Conservation (phyloP, 2,113 vertebrate species). For the Saguinus imperator region DNA sequence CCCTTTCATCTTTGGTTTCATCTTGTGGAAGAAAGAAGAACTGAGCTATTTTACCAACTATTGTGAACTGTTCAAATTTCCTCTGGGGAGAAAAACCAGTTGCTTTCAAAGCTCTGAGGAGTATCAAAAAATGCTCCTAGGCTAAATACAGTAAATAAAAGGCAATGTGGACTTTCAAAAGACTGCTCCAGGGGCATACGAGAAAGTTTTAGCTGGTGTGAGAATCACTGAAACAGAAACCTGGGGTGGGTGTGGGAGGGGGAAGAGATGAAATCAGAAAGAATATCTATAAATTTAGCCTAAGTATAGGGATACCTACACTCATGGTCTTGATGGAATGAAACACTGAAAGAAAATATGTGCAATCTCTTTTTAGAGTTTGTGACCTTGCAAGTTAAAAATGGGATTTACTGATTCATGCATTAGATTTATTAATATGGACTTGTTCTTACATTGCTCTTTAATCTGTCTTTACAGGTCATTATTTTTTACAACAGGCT, state of each 20-base stretch:
- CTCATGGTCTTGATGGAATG: background rate
- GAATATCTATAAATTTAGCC: background rate
- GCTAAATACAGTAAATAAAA: slow-evolving; percentile 26
- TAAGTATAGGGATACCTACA: background rate
- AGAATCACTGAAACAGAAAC: background rate
- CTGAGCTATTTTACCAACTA: slow-evolving; percentile 32
- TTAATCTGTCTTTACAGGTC: background rate
- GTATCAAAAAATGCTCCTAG: background rate
- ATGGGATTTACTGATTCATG: background rate
- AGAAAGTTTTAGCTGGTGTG: background rate
- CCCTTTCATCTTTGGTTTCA: slow-evolving; percentile 45
- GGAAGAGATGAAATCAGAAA: background rate
- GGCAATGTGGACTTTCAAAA: slow-evolving; percentile 11
- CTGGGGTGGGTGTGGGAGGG: fast-evolving
- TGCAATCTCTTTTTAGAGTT: background rate
- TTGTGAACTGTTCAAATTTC: slow-evolving; percentile 36
- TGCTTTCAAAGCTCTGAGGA: slow-evolving; percentile 53
- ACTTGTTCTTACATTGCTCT: background rate
- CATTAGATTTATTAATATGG: background rate
- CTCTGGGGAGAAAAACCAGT: background rate
- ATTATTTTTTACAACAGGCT: background rate
- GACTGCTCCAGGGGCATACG: background rate
- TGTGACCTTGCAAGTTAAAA: background rate
- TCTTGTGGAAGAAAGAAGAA: slow-evolving; percentile 51
- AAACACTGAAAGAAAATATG: background rate